Evolutionary conservation across 2,113 vertebrate genomes (phyloP).

Genomic region (Symphodus melops): DNA sequence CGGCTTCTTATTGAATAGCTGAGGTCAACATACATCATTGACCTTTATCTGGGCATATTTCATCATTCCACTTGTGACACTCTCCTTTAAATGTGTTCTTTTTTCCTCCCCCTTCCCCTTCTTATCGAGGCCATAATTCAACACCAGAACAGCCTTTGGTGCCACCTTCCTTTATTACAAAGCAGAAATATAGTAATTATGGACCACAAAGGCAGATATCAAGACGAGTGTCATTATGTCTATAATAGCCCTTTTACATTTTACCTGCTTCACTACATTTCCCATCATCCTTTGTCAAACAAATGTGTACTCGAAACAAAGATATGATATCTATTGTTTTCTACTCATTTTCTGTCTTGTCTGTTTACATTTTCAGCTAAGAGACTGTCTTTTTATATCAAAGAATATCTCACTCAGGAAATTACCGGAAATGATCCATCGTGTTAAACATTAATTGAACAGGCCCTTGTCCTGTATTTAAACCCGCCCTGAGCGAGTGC

Average conservation of each 20-base stretch:
- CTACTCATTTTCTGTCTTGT: conserved; percentile 22
- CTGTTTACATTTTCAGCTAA: conserved; percentile 61
- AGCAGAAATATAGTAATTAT: conserved; percentile 37
- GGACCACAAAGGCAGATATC: conserved; percentile 31
- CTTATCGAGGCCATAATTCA: conserved; percentile 36
- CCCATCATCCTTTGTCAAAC: conserved; percentile 65
- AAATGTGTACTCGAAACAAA: conserved; percentile 37
- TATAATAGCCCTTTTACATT: conserved; percentile 48
- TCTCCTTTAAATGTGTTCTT: conserved; percentile 21
- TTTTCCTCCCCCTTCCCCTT: conserved; percentile 18
- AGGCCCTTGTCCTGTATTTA: conserved; percentile 47
- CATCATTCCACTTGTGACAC: conserved; percentile 26
- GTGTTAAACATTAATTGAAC: conserved; percentile 78
- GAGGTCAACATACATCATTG: conserved; percentile 38
- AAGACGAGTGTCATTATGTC: conserved; percentile 45
- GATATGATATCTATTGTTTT: conserved; percentile 50
- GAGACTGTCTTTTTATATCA: conserved; percentile 41
- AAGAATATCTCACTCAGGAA: conserved; percentile 66
- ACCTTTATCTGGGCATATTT: conserved; percentile 46
- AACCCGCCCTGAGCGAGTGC: conserved; percentile 46
- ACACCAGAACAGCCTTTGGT: conserved; percentile 36
- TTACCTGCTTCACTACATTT: conserved; percentile 61
- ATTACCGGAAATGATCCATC: conserved; percentile 65
- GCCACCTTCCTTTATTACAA: conserved; percentile 41
- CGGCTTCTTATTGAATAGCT: conserved; percentile 23